phyloP scores from a whole-genome alignment of 1,140 invertebrate species.

The Zaprionus ornatus region DNA sequence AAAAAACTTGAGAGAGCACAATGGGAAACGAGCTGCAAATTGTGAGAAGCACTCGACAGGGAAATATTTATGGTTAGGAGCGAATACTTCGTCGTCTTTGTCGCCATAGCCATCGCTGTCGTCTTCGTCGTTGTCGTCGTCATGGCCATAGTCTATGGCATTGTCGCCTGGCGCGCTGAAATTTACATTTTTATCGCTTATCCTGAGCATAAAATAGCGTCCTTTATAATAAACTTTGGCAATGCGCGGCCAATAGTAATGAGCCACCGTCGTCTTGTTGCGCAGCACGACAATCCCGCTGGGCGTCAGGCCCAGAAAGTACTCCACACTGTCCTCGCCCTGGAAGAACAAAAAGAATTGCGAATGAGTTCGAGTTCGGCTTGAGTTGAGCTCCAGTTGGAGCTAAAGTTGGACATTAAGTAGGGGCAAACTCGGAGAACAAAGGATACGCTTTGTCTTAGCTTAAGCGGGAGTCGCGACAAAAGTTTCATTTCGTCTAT shows the following conservation, averaged over 20 bases:
- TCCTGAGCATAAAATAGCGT: slow-evolving; percentile 97
- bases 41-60: slow-evolving; percentile 72
- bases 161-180: slow-evolving; percentile 55
- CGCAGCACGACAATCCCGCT: slow-evolving; percentile 98
- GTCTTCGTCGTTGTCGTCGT: slow-evolving; percentile 19
- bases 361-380: slow-evolving; percentile 39
- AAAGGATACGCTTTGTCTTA: slow-evolving; percentile 36
- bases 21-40: slow-evolving; percentile 73
- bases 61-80: slow-evolving; percentile 68
- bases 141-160: slow-evolving; percentile 17
- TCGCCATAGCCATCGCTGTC: slow-evolving; percentile 15
- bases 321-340: slow-evolving; percentile 98
- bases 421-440: slow-evolving; percentile 34
- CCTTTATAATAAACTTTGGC: slow-evolving; percentile 98
- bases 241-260: slow-evolving; percentile 99
- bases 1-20: slow-evolving; percentile 41
- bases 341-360: slow-evolving; percentile 84
- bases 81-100: slow-evolving; percentile 46
- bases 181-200: slow-evolving; percentile 97
- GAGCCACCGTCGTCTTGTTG: slow-evolving; percentile 98
- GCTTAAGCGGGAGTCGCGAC: slow-evolving; percentile 32
- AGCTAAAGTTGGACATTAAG: slow-evolving; percentile 24
- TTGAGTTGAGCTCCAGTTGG: slow-evolving; percentile 29
- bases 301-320: slow-evolving; percentile 98
- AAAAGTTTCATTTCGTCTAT: slow-evolving; percentile 64